Evolutionary conservation across 2,113 vertebrate genomes (phyloP).

Genomic region (Petaurus breviceps): DNA sequence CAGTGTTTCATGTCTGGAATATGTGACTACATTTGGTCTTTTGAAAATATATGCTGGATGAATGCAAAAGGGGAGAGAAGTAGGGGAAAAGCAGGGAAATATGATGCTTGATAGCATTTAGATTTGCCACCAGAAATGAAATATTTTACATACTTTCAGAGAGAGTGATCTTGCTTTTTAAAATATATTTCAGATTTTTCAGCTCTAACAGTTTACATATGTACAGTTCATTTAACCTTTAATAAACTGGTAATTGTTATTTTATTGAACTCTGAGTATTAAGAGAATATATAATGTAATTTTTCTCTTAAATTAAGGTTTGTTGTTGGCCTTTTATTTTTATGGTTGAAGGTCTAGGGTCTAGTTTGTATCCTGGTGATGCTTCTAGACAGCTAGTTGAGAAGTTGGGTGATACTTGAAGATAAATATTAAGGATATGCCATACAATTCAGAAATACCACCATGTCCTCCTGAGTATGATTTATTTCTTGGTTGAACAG

Average conservation of each 20-base stretch:
- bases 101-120: conserved; percentile 69
- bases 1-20: conserved; percentile 76
- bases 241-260: conserved; percentile 84
- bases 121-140: conserved; percentile 82
- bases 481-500: conserved; percentile 76
- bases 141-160: conserved; percentile 86
- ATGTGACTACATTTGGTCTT: conserved; percentile 67
- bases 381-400: conserved; percentile 60
- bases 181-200: conserved; percentile 85
- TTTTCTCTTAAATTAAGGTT: conserved; percentile 69
- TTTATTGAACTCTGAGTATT: conserved; percentile 81
- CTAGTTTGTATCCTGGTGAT: conserved; percentile 68
- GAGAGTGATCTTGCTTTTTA: conserved; percentile 82
- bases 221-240: conserved; percentile 84
- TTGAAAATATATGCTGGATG: conserved; percentile 69
- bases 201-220: conserved; percentile 80
- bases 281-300: conserved; percentile 77
- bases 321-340: conserved; percentile 74
- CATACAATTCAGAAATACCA: conserved; percentile 59
- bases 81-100: conserved; percentile 35
- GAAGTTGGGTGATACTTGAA: conserved; percentile 76
- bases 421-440: conserved; percentile 69
- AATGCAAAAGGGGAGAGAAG: conserved; percentile 69
- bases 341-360: conserved; percentile 67
- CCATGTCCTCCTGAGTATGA: conserved; percentile 74